Conservation (phyloP, 2,888 invertebrate genomes). For the Apamea sordens region DNA sequence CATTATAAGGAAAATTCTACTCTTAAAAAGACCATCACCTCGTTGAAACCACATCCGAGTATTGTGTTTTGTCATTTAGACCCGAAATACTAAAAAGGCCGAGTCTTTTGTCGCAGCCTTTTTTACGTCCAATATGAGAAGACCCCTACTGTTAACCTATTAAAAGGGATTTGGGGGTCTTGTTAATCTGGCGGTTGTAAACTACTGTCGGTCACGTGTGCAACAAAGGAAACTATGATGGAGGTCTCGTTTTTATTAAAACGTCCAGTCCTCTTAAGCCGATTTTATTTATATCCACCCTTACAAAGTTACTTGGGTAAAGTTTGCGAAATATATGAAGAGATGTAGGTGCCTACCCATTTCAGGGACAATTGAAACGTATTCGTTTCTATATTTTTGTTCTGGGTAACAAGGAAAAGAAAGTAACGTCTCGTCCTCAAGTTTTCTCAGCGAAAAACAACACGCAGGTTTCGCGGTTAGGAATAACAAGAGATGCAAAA, state of each 20-base stretch:
- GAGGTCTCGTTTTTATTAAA: conserved; percentile 83
- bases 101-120: conserved; percentile 71
- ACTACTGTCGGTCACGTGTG: conserved; percentile 80
- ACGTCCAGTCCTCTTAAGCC: conserved; percentile 75
- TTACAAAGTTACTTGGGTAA: conserved; percentile 65
- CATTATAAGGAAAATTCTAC: conserved; percentile 23
- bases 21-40: conserved; percentile 52
- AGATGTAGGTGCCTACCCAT: conserved; percentile 46
- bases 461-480: not conserved
- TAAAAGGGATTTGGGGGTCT: conserved; percentile 62
- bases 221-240: conserved; percentile 82
- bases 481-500: conserved; percentile 9
- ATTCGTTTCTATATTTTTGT: conserved; percentile 38
- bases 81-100: conserved; percentile 71
- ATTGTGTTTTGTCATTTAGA: conserved; percentile 72
- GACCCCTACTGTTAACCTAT: conserved; percentile 56
- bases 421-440: conserved; percentile 1
- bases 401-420: conserved; percentile 14
- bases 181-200: conserved; percentile 69
- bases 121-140: conserved; percentile 63
- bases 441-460: conserved; percentile 30
- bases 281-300: conserved; percentile 78
- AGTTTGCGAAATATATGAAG: conserved; percentile 55
- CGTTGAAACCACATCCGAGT: conserved; percentile 62
- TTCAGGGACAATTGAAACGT: conserved; percentile 44